Percentiles rank a stretch among this genome's conserved stretches.
Evolutionary conservation across 2,888 invertebrate genomes (phyloP).

Genomic region (Callimorpha dominula): DNA sequence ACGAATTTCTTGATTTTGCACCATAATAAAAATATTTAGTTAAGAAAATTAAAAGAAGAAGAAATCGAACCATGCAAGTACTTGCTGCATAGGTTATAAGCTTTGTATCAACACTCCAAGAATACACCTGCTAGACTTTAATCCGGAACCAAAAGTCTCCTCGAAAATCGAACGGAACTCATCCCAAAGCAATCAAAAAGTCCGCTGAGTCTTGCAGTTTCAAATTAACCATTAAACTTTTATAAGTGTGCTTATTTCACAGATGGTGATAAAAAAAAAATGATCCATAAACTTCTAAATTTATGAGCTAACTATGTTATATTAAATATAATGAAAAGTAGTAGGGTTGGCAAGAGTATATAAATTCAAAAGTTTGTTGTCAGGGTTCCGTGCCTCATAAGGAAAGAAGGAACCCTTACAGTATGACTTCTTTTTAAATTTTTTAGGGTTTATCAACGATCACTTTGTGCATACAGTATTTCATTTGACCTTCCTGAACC

Average conservation of each 20-base stretch:
- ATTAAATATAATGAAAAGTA: neutral
- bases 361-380: neutral
- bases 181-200: neutral
- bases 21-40: neutral
- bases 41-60: neutral
- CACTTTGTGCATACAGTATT: too few species aligned
- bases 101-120: neutral
- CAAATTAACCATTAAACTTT: neutral
- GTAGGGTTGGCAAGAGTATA: neutral
- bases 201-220: neutral
- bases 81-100: neutral
- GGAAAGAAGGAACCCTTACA: too few species aligned
- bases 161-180: neutral
- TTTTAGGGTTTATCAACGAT: too few species aligned
- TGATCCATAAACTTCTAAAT: slow-evolving; percentile 4
- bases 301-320: slow-evolving; percentile 3
- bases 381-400: too few species aligned
- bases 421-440: too few species aligned
- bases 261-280: slow-evolving; percentile 1
- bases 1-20: neutral
- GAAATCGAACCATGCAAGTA: neutral
- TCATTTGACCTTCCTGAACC: too few species aligned
- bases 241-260: slow-evolving; percentile 6
- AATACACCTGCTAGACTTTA: too few species aligned
- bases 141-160: neutral